Percentiles rank a stretch among this genome's conserved stretches.
Evolutionary conservation across 92 coral and sea anemone genomes (phyloP).

Genomic region (Meandrina meandrites): DNA sequence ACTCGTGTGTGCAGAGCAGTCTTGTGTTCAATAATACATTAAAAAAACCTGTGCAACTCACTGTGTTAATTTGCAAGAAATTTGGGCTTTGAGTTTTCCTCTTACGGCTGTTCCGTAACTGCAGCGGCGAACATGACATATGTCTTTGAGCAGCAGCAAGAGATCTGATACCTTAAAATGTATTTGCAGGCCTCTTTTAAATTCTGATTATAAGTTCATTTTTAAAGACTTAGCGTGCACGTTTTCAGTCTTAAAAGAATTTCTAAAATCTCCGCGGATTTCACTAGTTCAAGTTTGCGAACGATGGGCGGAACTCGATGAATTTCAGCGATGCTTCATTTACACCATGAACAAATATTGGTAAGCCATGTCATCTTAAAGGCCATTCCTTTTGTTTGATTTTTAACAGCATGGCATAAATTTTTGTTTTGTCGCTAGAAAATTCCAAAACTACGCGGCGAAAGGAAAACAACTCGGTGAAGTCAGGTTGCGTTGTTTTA

Average conservation of each 20-base stretch:
- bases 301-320: background rate
- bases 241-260: background rate
- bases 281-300: background rate
- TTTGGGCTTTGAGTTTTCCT: background rate
- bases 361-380: constrained; percentile 7
- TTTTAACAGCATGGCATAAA: background rate
- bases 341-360: constrained; percentile 8
- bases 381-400: background rate
- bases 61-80: background rate
- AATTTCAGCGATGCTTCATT: constrained; percentile 11
- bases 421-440: background rate
- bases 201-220: background rate
- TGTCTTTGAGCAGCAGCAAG: constrained; percentile 17
- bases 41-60: background rate
- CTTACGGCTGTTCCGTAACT: background rate
- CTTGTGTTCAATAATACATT: background rate
- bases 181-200: background rate
- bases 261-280: background rate
- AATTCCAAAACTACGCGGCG: background rate
- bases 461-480: background rate
- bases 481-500: background rate
- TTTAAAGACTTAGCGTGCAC: background rate
- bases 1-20: background rate
- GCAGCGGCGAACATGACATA: background rate
- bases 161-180: background rate